A percentile compares a stretch with the other conserved stretches of the same genome.
Conservation (phyloP, 1,140 invertebrate genomes). For the Cryptotermes secundus region DNA sequence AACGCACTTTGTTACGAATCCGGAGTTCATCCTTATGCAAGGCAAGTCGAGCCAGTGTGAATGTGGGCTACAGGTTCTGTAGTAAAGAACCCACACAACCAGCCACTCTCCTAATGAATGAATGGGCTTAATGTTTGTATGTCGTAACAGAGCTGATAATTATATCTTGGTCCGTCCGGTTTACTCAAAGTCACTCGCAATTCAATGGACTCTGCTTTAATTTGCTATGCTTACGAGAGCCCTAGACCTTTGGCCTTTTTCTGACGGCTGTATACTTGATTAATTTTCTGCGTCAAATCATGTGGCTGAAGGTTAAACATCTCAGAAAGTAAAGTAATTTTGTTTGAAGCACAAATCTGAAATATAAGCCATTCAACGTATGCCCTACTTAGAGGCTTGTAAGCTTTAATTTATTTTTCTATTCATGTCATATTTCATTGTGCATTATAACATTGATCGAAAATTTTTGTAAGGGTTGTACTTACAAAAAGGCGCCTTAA, state of each 20-base stretch:
- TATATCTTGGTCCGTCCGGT: neutral
- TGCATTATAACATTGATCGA: neutral
- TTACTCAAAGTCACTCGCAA: neutral
- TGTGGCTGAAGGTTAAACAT: neutral
- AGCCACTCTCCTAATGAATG: neutral
- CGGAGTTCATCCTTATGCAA: no score
- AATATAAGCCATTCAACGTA: neutral
- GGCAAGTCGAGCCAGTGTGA: no score
- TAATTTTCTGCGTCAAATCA: neutral
- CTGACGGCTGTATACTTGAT: conserved; percentile 1
- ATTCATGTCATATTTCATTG: neutral
- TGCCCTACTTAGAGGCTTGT: neutral
- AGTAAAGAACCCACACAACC: neutral
- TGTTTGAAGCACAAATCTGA: neutral
- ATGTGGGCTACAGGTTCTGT: no score
- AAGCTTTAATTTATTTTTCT: neutral
- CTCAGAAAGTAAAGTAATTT: neutral
- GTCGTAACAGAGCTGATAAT: neutral
- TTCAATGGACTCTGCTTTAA: neutral
- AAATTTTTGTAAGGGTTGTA: no score
- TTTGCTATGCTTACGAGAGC: neutral
- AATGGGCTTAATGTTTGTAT: neutral
- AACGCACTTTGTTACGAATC: no score
- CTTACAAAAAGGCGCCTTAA: no score
- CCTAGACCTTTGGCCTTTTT: neutral